Conservation (phyloP, 2,888 invertebrate genomes). For the Parascotia fuliginaria region DNA sequence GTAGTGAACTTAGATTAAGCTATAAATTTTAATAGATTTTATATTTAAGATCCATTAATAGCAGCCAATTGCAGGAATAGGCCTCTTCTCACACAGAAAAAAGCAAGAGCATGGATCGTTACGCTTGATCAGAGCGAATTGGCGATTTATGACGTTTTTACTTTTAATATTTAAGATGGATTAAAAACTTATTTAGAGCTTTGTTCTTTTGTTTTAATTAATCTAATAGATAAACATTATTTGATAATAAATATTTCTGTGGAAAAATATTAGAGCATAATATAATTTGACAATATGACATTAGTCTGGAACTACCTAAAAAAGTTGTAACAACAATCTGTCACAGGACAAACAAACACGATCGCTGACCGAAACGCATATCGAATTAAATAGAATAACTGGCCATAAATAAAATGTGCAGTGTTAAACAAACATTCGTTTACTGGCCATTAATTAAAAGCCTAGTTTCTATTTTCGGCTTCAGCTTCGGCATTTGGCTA, state of each 20-base stretch:
- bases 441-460: constrained; percentile 40
- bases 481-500: constrained; percentile 3
- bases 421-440: constrained; percentile 22
- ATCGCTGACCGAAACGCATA: constrained; percentile 12
- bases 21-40: too few relatives aligned
- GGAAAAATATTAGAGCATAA: neutral
- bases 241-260: too few relatives aligned
- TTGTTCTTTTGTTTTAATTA: too few relatives aligned
- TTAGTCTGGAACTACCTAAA: neutral
- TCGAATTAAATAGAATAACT: constrained; percentile 31
- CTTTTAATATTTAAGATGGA: too few relatives aligned
- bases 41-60: too few relatives aligned
- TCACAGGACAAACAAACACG: neutral
- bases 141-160: too few relatives aligned
- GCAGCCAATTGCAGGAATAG: too few relatives aligned
- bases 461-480: constrained; percentile 22
- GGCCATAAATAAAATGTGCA: constrained; percentile 37
- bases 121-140: too few relatives aligned
- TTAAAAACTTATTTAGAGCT: too few relatives aligned
- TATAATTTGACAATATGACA: neutral
- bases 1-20: too few relatives aligned
- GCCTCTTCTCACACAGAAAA: too few relatives aligned
- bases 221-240: neutral
- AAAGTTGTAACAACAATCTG: neutral
- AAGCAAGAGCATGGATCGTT: too few relatives aligned